A percentile compares a stretch with the other conserved stretches of the same genome.
Conservation (phyloP, 30 jellyfish, hydroid and myxozoan species). For the Hydra vulgaris region DNA sequence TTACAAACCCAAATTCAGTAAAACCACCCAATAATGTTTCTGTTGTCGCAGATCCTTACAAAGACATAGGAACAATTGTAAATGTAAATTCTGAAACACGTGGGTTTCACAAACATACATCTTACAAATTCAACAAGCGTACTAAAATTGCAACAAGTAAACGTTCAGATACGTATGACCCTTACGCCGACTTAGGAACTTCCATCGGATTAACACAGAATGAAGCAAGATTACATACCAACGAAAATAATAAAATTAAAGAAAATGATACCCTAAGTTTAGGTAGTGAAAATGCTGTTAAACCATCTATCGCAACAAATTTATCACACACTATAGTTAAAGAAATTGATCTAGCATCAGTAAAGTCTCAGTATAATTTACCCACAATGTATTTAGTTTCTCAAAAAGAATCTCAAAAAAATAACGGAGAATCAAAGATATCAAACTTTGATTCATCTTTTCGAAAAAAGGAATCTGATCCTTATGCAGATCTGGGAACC, state of each 20-base stretch:
- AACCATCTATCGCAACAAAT: background rate
- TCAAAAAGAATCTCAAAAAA: background rate
- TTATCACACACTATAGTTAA: background rate
- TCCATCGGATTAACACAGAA: conserved; percentile 37
- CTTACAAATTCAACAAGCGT: background rate
- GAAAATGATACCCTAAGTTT: background rate
- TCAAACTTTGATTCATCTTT: background rate
- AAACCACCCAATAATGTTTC: background rate
- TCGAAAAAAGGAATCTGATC: background rate
- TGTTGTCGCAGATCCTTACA: conserved; percentile 34
- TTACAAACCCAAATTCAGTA: background rate
- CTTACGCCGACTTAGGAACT: conserved; percentile 85
- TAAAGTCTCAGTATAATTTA: background rate
- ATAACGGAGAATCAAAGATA: background rate
- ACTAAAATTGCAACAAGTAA: background rate
- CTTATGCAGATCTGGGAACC: conserved; percentile 24
- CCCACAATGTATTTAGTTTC: background rate
- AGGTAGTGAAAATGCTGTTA: background rate
- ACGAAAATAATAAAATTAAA: background rate
- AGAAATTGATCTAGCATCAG: background rate
- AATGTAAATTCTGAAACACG: conserved; percentile 4
- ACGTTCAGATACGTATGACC: conserved; percentile 48
- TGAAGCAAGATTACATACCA: conserved; percentile 16
- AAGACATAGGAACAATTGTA: conserved; percentile 40
- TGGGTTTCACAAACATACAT: background rate